These are phyloP conservation scores for Pyralis farinalis DNA, from an alignment of 2,888 invertebrate species.

Conservation along the genomic window DNA sequence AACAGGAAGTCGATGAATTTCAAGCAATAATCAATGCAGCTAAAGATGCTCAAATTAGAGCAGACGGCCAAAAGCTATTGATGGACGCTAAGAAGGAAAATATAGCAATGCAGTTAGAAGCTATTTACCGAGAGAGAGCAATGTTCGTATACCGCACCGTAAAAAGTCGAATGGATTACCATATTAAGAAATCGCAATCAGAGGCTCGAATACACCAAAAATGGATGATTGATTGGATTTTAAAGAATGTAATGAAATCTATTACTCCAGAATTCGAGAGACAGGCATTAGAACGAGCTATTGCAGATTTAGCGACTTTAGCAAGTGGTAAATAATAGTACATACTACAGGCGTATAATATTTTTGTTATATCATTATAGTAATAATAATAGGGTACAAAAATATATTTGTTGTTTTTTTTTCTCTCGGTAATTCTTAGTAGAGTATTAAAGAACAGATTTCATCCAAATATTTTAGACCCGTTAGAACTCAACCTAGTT, in stretches of 20 bases:
- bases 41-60: constrained; percentile 86
- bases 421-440: too few species aligned
- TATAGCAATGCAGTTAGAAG: constrained; percentile 94
- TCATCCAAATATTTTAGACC: too few species aligned
- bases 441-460: too few species aligned
- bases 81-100: constrained; percentile 95
- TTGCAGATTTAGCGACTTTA: constrained; percentile 88
- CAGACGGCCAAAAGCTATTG: constrained; percentile 88
- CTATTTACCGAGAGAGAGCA: constrained; percentile 87
- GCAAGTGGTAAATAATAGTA: constrained; percentile 55
- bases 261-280: constrained; percentile 93
- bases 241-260: constrained; percentile 88
- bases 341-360: too few species aligned
- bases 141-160: constrained; percentile 79
- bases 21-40: constrained; percentile 80
- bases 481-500: too few species aligned
- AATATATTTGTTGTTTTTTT: too few species aligned
- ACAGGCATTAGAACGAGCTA: constrained; percentile 91
- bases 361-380: too few species aligned
- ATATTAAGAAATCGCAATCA: constrained; percentile 88
- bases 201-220: constrained; percentile 92
- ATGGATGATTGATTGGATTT: constrained; percentile 96
- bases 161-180: constrained; percentile 93
- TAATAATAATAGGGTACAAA: too few species aligned
- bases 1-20: constrained; percentile 61